Conservation (phyloP, 2,797 vertebrate genomes). For the Melanitta fusca region DNA sequence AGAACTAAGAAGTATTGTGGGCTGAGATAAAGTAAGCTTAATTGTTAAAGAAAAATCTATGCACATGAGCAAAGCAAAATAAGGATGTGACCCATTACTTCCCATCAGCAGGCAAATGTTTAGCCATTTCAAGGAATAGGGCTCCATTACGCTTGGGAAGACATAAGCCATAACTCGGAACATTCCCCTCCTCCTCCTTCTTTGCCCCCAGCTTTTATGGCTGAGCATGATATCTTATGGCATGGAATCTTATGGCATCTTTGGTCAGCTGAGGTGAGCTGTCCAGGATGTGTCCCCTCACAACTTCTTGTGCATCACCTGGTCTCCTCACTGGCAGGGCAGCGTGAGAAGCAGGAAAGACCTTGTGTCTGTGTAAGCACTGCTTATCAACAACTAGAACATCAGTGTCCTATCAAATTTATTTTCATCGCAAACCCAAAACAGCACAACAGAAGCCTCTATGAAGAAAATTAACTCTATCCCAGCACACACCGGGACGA, state of each 20-base stretch:
- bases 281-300: background rate
- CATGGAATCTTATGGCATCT: background rate
- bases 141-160: background rate
- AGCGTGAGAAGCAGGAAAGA: background rate
- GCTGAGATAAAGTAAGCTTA: background rate
- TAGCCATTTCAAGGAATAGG: background rate
- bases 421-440: background rate
- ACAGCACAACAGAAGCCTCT: background rate
- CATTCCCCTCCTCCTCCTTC: background rate
- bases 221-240: background rate
- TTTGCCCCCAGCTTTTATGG: background rate
- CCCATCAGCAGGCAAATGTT: background rate
- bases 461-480: background rate
- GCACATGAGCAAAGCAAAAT: background rate
- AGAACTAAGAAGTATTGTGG: background rate
- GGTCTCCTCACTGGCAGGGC: background rate
- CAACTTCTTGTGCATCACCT: background rate
- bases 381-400: background rate
- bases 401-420: background rate
- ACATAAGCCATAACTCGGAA: background rate
- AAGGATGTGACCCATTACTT: background rate
- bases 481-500: background rate
- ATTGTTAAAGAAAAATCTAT: background rate
- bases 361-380: too few species aligned
- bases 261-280: too few species aligned